These are phyloP conservation scores for Autographa pulchrina DNA, from an alignment of 2,888 invertebrate species.

Conservation along the genomic window DNA sequence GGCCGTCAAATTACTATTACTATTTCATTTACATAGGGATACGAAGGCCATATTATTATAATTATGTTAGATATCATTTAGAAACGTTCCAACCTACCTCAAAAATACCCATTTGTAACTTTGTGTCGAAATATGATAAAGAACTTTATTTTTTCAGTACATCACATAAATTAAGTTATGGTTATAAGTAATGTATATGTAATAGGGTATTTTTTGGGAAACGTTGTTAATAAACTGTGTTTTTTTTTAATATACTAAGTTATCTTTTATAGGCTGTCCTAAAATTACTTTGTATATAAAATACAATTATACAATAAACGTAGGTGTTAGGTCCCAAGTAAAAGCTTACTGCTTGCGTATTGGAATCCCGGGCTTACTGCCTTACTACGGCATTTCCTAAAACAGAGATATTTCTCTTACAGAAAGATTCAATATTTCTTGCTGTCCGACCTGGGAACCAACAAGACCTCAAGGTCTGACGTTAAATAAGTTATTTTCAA, in stretches of 20 bases:
- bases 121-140: too few relatives aligned
- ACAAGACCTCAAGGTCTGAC: slow-evolving; percentile 48
- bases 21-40: too few relatives aligned
- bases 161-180: too few relatives aligned
- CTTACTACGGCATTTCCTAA: slow-evolving; percentile 28
- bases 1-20: too few relatives aligned
- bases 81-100: background rate
- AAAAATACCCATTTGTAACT: background rate
- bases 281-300: background rate
- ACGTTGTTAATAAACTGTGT: background rate
- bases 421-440: slow-evolving; percentile 38
- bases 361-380: slow-evolving; percentile 44
- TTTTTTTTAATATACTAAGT: background rate
- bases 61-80: too few relatives aligned
- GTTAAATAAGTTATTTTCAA: slow-evolving; percentile 3
- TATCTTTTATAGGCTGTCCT: background rate
- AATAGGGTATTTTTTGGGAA: background rate
- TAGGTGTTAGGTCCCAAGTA: background rate
- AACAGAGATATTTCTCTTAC: slow-evolving; percentile 49
- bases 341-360: slow-evolving; percentile 37
- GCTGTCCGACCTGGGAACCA: slow-evolving; percentile 57
- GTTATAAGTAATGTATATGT: too few relatives aligned
- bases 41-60: too few relatives aligned
- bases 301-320: background rate
- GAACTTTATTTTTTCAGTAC: too few relatives aligned